Base-by-base conservation (phyloP, 2,797 vertebrate genomes). In the Orientallactaga sibirica region DNA sequence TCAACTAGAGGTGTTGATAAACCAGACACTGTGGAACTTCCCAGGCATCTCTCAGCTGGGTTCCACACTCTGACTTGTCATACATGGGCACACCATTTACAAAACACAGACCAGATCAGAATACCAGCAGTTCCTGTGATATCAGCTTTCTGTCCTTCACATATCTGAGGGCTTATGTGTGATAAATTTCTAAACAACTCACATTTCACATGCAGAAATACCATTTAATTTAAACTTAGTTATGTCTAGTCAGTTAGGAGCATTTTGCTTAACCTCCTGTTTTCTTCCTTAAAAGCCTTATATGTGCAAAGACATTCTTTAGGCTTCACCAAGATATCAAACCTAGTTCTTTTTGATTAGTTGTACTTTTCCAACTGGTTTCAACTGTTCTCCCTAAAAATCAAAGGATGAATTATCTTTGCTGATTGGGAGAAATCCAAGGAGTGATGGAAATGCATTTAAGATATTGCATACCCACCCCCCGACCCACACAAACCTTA, bases 11-110 rank as follows among this genome's bases (percentile, higher is more conserved):
- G 9, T 0, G n/a, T 29, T 68, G 66, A 1, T 0, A 4, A 22
- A 6, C 2, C 0, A 7, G 41, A 29, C 6, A 0, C 22, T 16
- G 2, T 4, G 12, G 6, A 22, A 20, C 11, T 19, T 0, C 22
- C 2, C 20, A 2, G 5, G 48, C 14, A 25, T 68, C 71, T 58
- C 24, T 12, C 3, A 37, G 11, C 16, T 55, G 25, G 27, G 15
- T 1, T 25, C 20, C 4, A 11, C 6, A 7, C 20, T 22, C 9
- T 12, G 52, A 10, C 41, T 52, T 5, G 43, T 4, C 14, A 81
- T 24, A 79, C 16, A 1, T 11, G 2, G 37, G 0, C 3, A 25
- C 4, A 10, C 2, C 12, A 24, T 27, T 67, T 29, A 27, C 19
- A 67, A 16, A n/a, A 68, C 4, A 29, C 19, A 58, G 52, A 41